Percentiles rank a stretch among this genome's conserved stretches.
Conservation (phyloP, 2,113 vertebrate species). For the Terrapene triunguis region DNA sequence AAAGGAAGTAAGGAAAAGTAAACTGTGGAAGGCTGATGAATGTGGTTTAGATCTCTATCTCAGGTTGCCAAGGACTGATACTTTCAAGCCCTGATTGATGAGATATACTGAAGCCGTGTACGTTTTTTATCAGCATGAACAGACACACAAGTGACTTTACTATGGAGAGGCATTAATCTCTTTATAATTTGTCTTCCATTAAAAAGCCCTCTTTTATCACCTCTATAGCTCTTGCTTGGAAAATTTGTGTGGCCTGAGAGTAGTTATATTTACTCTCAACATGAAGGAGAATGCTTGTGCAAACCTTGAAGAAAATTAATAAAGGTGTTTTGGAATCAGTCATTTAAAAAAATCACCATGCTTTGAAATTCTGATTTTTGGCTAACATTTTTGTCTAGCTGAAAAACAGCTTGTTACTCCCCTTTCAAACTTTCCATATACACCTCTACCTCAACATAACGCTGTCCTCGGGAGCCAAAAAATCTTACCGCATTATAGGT, state of each 20-base stretch:
- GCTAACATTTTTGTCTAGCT: not conserved
- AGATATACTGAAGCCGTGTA: not conserved
- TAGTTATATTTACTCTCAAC: constrained; percentile 4
- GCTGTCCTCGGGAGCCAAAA: too few species aligned
- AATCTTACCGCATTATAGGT: too few species aligned
- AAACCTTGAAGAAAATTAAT: not conserved
- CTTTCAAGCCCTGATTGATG: constrained; percentile 48
- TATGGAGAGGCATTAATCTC: not conserved
- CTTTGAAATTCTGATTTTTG: not conserved
- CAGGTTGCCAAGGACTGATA: constrained; percentile 11
- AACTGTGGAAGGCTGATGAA: not conserved
- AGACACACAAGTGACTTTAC: constrained; percentile 7
- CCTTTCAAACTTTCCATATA: not conserved
- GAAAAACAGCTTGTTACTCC: not conserved
- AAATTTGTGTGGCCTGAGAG: constrained; percentile 16
- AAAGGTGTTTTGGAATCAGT: not conserved
- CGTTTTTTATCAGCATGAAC: not conserved
- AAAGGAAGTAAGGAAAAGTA: not conserved
- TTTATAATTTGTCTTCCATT: not conserved
- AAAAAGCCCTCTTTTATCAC: constrained; percentile 8
- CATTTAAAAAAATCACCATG: not conserved
- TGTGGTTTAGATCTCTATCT: not conserved
- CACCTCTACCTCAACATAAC: too few species aligned
- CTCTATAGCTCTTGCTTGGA: not conserved
- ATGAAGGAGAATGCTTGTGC: not conserved